phyloP scores from a whole-genome alignment of 1,140 invertebrate genomes.

The Heliconius eleuchia region DNA sequence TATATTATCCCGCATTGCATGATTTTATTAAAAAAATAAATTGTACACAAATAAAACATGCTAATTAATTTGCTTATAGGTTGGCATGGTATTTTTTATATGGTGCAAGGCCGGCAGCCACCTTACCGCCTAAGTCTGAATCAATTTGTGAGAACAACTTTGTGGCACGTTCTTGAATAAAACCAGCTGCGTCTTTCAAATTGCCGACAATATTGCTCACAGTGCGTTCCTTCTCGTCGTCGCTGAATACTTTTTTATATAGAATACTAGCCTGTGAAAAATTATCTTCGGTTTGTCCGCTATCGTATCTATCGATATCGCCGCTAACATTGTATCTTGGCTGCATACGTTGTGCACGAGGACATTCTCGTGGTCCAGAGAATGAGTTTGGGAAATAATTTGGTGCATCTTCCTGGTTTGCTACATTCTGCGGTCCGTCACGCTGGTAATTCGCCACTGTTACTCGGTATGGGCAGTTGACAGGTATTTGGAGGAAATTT shows the following conservation, averaged over 20 bases:
- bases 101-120: constrained; percentile 84
- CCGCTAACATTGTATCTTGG: constrained; percentile 82
- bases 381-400: constrained; percentile 99
- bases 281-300: constrained; percentile 92
- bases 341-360: constrained; percentile 80
- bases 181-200: constrained; percentile 89
- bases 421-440: constrained; percentile 88
- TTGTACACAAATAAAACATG: neutral
- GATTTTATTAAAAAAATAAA: neutral
- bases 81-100: constrained; percentile 82
- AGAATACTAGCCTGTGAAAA: constrained; percentile 92
- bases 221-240: constrained; percentile 86
- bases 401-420: constrained; percentile 90
- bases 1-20: neutral
- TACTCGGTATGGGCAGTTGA: constrained; percentile 94
- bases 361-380: constrained; percentile 86
- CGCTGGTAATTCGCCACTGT: constrained; percentile 90
- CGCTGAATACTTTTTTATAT: constrained; percentile 90
- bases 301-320: constrained; percentile 89
- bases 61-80: constrained; percentile 69
- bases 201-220: constrained; percentile 91
- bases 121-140: constrained; percentile 84
- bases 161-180: constrained; percentile 93
- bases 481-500: constrained; percentile 95
- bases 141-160: constrained; percentile 88